Base-by-base conservation (phyloP, 2,888 invertebrate genomes). In the Drosophila niveifrons region DNA sequence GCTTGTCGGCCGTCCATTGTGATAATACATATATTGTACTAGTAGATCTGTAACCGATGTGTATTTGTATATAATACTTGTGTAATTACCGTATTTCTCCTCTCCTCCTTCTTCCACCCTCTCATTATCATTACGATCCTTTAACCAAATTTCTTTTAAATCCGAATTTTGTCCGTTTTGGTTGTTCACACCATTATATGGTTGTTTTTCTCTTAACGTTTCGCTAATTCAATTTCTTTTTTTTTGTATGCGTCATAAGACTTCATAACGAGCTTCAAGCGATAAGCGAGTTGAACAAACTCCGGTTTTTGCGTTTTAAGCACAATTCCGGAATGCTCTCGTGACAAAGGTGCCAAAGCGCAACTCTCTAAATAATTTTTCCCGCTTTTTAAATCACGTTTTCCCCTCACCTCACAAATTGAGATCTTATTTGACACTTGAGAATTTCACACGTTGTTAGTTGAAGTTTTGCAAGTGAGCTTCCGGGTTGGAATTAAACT, bases 21-120 rank as follows among this genome's bases (percentile, higher is more conserved):
- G 83, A 83, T 83, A 89, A 75, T 76, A 73, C 66, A 67, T 76
- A 80, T 36, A 36, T 36, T 74, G 53, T 76, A 82, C 65, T 86
- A 80, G 69, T 86, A 80, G 68, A 75, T 67, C 62, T 77, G 48
- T 67, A 85, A 64, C 61, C 69, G 55, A 77, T 75, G 78, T 84
- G 75, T 72, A 68, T 81, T 70, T 80, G 76, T 79, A 79, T 79
- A 79, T 81, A 78, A 61, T 75, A 61, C 71, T 36, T 36, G 52
- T 75, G 51, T 72, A 78, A 65, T 57, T 79, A 63, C 65, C 65
- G 53, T 75, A 61, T 63, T 28, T 46, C 23, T 23, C 23, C 23
- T 23, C 52, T 28, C 41, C 39, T 46, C 36, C 13, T 28, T n/a
- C 9, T 15, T n/a, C 29, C 50, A 0, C 23, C 23, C 23, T 23